Base-by-base conservation (phyloP, 1,140 invertebrate genomes). In the Tetranychus cinnabarinus region DNA sequence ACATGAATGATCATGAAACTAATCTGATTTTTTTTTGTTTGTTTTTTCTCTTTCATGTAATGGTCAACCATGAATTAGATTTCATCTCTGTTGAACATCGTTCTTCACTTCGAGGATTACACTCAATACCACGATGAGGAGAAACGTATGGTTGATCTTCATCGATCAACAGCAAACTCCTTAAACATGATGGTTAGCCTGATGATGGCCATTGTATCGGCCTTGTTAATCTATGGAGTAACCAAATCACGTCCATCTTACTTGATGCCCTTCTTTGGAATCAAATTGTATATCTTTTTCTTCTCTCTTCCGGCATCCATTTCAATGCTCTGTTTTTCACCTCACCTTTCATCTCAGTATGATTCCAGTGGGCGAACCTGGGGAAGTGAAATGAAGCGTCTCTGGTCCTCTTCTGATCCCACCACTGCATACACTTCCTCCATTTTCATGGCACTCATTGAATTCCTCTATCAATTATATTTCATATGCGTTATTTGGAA, bases 231-330 rank as follows among this genome's bases (percentile, higher is more conserved):
- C 3, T 64, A 64, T 55, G 63, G 59, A 33, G 63, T 64, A 23
- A 47, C 63, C 13, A 64, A 61, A 62, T 60, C 56, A 10, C 63
- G 61, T 37, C 83, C 85, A 0, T 81, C 81, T 0, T 84, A 86
- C 70, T 71, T 90, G 56, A 77, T 88, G 73, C 86, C 86, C 3
- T 88, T 88, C 74, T 88, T 89, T 75, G 86, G 84, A 66, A 75
- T 88, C 3, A 85, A 87, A 75, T 78, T 88, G 45, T 88, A 88
- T 71, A 85, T 88, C 73, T 88, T 88, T 74, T 85, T 83, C 65
- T 82, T 88, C 62, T 83, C 82, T 12, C 34, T 64, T 42, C 63
- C 63, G 5, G 50, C 64, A 55, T 64, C 63, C 33, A 23, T 62
- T 12, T 42, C 61, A n/a, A 60, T 42, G 37, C 15, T 62, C 12